Evolutionary conservation across 2,113 vertebrate genomes (phyloP).

Genomic region (Pelobates fuscus): DNA sequence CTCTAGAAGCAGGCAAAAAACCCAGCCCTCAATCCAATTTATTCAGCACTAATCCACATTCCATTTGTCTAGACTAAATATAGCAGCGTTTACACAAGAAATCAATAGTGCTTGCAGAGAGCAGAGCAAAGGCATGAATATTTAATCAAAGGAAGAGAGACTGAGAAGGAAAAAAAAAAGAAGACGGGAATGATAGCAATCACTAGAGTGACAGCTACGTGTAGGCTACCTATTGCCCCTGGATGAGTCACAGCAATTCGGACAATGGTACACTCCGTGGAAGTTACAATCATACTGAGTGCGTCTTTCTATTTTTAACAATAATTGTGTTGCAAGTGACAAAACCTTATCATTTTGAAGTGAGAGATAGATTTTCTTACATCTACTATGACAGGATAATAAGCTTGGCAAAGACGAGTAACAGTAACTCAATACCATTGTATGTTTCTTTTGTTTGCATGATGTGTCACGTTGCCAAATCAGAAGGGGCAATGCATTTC

Average conservation of each 20-base stretch:
- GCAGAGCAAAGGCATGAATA: slow-evolving; percentile 79
- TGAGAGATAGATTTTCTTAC: slow-evolving; percentile 68
- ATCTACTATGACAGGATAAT: slow-evolving; percentile 67
- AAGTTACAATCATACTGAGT: slow-evolving; percentile 66
- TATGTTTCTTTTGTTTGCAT: slow-evolving; percentile 11
- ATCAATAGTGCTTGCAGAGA: slow-evolving; percentile 79
- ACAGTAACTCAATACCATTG: slow-evolving; percentile 52
- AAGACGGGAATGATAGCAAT: slow-evolving; percentile 64
- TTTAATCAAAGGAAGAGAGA: slow-evolving; percentile 76
- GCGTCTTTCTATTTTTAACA: slow-evolving; percentile 70
- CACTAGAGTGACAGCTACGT: slow-evolving; percentile 66
- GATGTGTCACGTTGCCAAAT: slow-evolving; percentile 15
- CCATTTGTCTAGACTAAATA: slow-evolving; percentile 93
- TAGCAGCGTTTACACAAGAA: slow-evolving; percentile 86
- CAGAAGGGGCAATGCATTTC: slow-evolving; percentile 21
- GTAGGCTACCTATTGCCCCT: slow-evolving; percentile 63
- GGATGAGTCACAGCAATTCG: slow-evolving; percentile 64
- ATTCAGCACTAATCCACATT: slow-evolving; percentile 84
- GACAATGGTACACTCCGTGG: slow-evolving; percentile 66
- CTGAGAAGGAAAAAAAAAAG: slow-evolving; percentile 17
- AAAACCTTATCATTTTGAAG: slow-evolving; percentile 69
- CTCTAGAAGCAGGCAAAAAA: slow-evolving; percentile 68
- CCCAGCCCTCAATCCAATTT: slow-evolving; percentile 75
- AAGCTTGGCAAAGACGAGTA: slow-evolving; percentile 58
- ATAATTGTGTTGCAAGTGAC: slow-evolving; percentile 72